Conservation (phyloP, 2,113 vertebrate genomes). For the Physeter macrocephalus region DNA sequence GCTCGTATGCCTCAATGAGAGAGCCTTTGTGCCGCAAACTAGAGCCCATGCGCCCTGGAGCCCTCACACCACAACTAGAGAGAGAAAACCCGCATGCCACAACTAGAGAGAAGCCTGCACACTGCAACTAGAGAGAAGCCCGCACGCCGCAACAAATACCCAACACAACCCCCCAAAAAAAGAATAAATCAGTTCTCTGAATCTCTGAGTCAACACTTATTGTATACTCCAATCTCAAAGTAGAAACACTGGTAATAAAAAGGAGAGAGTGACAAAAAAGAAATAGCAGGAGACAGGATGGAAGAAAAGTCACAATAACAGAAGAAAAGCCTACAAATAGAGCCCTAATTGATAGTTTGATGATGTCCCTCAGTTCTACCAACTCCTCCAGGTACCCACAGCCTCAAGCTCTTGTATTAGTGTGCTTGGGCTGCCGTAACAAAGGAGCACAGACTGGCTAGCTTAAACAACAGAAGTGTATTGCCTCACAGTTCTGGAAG, state of each 20-base stretch:
- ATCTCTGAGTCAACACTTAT: conserved; percentile 26
- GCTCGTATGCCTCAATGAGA: too few relatives aligned
- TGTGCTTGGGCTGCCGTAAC: too few relatives aligned
- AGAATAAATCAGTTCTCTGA: conserved; percentile 18
- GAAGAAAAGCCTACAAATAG: background rate
- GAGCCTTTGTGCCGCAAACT: too few relatives aligned
- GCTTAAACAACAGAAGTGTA: background rate
- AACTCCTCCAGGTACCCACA: background rate
- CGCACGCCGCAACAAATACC: too few relatives aligned
- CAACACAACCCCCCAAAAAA: too few relatives aligned
- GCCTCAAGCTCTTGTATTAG: background rate
- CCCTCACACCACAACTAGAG: too few relatives aligned
- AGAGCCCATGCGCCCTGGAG: too few relatives aligned
- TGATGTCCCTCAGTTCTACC: background rate
- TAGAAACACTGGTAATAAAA: conserved; percentile 13
- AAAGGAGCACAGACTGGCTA: too few relatives aligned
- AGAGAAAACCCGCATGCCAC: too few relatives aligned
- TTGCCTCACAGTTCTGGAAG: background rate
- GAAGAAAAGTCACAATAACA: background rate
- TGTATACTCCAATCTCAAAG: background rate
- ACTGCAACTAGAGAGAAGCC: too few relatives aligned
- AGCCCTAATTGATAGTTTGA: background rate
- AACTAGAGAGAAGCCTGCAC: too few relatives aligned
- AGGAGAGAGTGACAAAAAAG: background rate
- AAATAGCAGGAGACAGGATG: background rate